These are phyloP conservation scores for Erythrolamprus reginae DNA, from an alignment of 2,113 vertebrate species.

Conservation along the genomic window DNA sequence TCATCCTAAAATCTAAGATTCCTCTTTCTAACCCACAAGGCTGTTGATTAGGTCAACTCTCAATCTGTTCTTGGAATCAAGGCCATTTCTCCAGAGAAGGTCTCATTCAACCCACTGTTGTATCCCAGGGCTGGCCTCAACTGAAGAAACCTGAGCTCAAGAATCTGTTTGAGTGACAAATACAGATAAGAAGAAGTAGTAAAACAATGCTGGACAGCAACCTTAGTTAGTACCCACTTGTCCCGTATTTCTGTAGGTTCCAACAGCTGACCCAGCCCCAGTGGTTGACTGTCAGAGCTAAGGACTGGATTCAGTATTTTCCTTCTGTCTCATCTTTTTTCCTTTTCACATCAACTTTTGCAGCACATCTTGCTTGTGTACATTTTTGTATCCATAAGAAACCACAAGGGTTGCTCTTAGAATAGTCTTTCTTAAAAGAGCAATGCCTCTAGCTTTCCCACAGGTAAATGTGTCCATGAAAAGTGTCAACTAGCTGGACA, in stretches of 20 bases:
- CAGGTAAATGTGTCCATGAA: background rate
- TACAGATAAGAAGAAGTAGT: background rate
- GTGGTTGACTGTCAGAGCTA: background rate
- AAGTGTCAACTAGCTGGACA: background rate
- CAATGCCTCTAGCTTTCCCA: conserved; percentile 17
- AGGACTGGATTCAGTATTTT: background rate
- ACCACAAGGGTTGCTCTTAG: conserved; percentile 6
- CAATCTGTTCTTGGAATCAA: background rate
- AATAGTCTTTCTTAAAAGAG: conserved; percentile 55
- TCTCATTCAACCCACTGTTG: background rate
- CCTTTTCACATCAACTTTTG: background rate
- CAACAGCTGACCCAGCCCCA: background rate
- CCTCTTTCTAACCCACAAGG: background rate
- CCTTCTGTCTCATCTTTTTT: background rate
- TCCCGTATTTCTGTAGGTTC: background rate
- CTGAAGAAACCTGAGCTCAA: background rate
- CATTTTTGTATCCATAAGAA: conserved; percentile 16
- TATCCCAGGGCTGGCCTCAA: background rate
- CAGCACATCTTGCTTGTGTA: conserved; percentile 11
- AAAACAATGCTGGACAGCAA: conserved; percentile 15
- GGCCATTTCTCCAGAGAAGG: background rate
- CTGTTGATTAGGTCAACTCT: background rate
- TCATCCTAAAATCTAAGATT: background rate
- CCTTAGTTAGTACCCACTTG: background rate
- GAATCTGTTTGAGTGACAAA: no score